Evolutionary conservation across 2,888 invertebrate genomes (phyloP), one percentile per base, ranked within the genome.

Genomic region (Pocota personata): DNA sequence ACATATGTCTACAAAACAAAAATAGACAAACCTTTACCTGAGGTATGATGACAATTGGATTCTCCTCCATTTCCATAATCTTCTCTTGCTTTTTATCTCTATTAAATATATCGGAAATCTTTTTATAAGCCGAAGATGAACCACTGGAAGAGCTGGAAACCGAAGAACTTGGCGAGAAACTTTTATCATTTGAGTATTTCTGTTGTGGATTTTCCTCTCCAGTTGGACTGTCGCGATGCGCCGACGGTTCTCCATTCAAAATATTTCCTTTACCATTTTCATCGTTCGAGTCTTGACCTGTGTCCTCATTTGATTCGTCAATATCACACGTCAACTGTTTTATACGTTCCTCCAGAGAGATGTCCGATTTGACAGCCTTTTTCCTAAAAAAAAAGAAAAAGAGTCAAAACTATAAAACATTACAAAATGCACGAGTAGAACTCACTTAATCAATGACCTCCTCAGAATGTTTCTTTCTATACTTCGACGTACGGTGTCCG

Each of bases 281-380:
- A 66, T 88, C 89, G 24, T 84, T 87, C 50, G 88, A 89, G 21
- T 89, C 89, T 21, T 82, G 87, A 8, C 84, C 87, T 3, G 87
- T 83, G 60, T 88, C 88, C 52, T 93, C 93, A 48, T 90, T 89
- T 4, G 94, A 94, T 57, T 97, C 96, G 83, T 97, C 97, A 43
- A 97, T 95, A 91, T 97, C 96, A 90, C 97, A 97, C 0, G 97
- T 98, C 60, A 98, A 93, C 90, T 96, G 95, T 57, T 97, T 95
- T 88, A 98, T 97, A 84, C 97, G 94, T 90, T 98, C 98, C 75
- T 97, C 96, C 43, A 98, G 93, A 0, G 97, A 97, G 67, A 96
- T 95, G 88, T 97, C 96, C 12, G 92, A 90, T 87, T 92, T 92
- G 16, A 91, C 90, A 58, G 91, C 89, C 75, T 92, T 93, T 90